Evolutionary conservation across 92 coral and sea anemone species (phyloP).

Genomic region (Palythoa heliodiscus): DNA sequence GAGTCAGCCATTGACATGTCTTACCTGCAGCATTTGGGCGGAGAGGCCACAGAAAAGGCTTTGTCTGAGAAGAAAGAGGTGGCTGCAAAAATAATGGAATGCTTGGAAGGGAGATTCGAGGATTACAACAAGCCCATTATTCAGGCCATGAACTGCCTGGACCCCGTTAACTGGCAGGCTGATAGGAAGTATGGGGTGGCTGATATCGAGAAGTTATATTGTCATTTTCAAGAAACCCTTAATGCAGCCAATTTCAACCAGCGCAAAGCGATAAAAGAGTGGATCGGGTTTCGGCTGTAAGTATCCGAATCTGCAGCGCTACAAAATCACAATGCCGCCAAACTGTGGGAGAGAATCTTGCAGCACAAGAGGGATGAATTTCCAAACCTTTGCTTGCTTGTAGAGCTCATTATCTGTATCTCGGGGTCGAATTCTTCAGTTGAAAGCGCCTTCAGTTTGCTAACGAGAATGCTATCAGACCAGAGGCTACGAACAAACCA

Average conservation of each 20-base stretch:
- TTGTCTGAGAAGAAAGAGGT: conserved; percentile 3
- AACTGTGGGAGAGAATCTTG: conserved; percentile 20
- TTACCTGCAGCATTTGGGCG: neutral
- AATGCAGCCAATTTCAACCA: conserved; percentile 11
- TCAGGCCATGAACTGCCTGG: conserved; percentile 9
- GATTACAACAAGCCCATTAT: conserved; percentile 18
- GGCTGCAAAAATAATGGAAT: neutral
- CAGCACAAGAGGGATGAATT: conserved; percentile 21
- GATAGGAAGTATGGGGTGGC: conserved; percentile 16
- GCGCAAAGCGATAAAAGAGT: conserved; percentile 8
- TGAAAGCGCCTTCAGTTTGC: conserved; percentile 51
- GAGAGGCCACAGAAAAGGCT: neutral
- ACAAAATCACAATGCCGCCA: conserved; percentile 7
- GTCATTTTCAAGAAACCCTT: conserved; percentile 26
- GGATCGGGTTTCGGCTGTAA: conserved; percentile 7
- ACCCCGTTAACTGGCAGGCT: conserved; percentile 20
- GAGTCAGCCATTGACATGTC: conserved; percentile 24
- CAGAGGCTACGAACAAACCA: conserved; percentile 40
- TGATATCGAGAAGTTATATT: conserved; percentile 9
- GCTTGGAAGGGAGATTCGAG: conserved; percentile 4
- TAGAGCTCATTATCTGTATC: conserved; percentile 44
- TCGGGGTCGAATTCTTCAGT: conserved; percentile 50
- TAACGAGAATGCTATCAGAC: conserved; percentile 46
- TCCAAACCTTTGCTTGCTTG: conserved; percentile 52
- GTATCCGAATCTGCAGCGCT: conserved; percentile 25